Percentiles rank a stretch among this genome's conserved stretches.
phyloP scores from a whole-genome alignment of 2,888 invertebrate genomes.

The Drosophila nigricruria region DNA sequence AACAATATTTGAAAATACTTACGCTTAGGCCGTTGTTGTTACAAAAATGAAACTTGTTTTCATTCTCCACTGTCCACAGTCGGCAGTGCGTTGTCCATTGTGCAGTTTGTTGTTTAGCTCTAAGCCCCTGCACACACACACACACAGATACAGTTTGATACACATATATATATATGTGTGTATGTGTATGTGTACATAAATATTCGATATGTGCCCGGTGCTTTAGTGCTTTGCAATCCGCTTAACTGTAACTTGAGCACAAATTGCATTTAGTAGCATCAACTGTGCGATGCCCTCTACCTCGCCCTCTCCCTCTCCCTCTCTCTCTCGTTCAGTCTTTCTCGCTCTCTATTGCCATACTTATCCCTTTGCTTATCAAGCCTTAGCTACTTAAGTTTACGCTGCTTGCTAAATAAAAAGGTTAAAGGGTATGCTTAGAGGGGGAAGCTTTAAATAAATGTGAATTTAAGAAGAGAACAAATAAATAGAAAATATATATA shows the following conservation, averaged over 20 bases:
- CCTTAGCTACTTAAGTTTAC: constrained; percentile 47
- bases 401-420: constrained; percentile 3
- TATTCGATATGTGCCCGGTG: constrained; percentile 61
- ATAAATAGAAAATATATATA: neutral
- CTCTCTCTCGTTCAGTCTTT: neutral
- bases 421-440: constrained; percentile 13
- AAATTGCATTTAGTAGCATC: constrained; percentile 70
- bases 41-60: constrained; percentile 15
- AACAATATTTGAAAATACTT: constrained; percentile 1
- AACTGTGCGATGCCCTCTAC: constrained; percentile 32
- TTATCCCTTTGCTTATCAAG: constrained; percentile 27
- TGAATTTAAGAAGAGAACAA: neutral
- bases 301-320: neutral
- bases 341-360: neutral
- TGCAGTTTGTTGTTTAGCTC: constrained; percentile 6
- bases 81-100: constrained; percentile 11
- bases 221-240: constrained; percentile 70
- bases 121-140: constrained; percentile 21
- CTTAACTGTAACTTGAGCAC: constrained; percentile 70
- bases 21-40: constrained; percentile 4
- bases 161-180: constrained; percentile 22
- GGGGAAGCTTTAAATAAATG: neutral
- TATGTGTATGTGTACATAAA: constrained; percentile 43
- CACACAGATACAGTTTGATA: constrained; percentile 2
- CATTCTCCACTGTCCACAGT: constrained; percentile 8